These are phyloP conservation scores for Sinocyclocheilus rhinocerous DNA, from an alignment of 2,113 vertebrate genomes.

Conservation along the genomic window DNA sequence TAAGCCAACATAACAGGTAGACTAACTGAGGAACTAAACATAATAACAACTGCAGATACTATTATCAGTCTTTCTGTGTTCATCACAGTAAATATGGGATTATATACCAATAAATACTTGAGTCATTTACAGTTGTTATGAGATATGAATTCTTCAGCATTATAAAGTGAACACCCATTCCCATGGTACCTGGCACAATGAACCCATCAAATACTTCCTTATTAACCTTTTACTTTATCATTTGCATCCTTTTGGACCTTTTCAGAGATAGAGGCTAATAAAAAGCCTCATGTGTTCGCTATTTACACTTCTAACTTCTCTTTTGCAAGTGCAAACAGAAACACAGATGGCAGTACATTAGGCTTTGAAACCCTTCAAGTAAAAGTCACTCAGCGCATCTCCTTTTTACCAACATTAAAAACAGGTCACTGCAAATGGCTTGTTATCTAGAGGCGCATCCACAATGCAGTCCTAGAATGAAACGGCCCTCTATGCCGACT, in stretches of 20 bases:
- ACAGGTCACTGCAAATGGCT: conserved; percentile 67
- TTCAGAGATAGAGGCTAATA: not conserved
- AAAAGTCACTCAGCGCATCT: not conserved
- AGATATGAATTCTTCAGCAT: conserved; percentile 11
- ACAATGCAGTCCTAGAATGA: conserved; percentile 66
- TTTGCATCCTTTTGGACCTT: not conserved
- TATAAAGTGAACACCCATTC: conserved; percentile 26
- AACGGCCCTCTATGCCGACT: conserved; percentile 55
- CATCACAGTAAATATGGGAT: not conserved
- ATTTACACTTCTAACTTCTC: not conserved
- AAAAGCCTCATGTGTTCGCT: not conserved
- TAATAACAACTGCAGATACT: not conserved
- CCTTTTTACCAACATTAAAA: conserved; percentile 49
- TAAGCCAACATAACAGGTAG: not conserved
- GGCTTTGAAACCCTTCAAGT: not conserved
- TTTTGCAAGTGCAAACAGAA: not conserved
- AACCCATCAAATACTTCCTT: conserved; percentile 25
- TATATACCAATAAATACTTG: conserved; percentile 24
- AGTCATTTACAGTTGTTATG: conserved; percentile 33
- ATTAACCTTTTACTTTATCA: not conserved
- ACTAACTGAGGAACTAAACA: not conserved
- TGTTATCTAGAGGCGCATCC: conserved; percentile 61
- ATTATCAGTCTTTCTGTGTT: conserved; percentile 22
- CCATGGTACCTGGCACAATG: not conserved
- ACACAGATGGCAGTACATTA: not conserved